A percentile compares a stretch with the other conserved stretches of the same genome.
Conservation (phyloP, 2,797 vertebrate genomes). For the Argyrosomus regius region DNA sequence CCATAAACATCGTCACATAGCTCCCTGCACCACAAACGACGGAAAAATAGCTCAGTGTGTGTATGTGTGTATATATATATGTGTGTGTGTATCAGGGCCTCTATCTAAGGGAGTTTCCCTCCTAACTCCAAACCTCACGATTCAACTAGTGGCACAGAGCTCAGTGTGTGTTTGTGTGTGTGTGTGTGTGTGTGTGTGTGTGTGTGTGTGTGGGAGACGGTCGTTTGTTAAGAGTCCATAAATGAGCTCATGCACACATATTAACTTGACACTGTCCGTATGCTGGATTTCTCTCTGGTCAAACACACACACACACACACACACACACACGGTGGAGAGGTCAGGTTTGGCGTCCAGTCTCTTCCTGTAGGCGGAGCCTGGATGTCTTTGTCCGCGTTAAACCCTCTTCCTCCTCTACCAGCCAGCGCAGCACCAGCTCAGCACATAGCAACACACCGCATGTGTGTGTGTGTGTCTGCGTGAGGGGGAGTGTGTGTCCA, state of each 20-base stretch:
- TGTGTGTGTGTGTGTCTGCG: slow-evolving; percentile 12
- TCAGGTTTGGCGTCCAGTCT: slow-evolving; percentile 74
- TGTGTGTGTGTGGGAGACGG: slow-evolving; percentile 3
- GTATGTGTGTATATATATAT: slow-evolving; percentile 19
- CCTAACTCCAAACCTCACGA: slow-evolving; percentile 27
- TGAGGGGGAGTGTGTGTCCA: background rate
- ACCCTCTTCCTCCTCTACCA: slow-evolving; percentile 69
- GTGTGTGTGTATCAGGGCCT: slow-evolving; percentile 43
- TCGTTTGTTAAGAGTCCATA: slow-evolving; percentile 46
- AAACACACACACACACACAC: slow-evolving; percentile 30
- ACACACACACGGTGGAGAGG: slow-evolving; percentile 37
- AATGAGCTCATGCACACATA: slow-evolving; percentile 60
- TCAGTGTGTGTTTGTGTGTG: slow-evolving; percentile 26
- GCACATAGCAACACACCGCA: slow-evolving; percentile 55
- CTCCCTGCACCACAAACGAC: slow-evolving; percentile 64
- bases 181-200: slow-evolving; percentile 13
- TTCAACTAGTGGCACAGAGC: slow-evolving; percentile 33
- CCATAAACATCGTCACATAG: slow-evolving; percentile 70
- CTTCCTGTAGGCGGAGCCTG: slow-evolving; percentile 83
- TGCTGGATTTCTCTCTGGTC: slow-evolving; percentile 12
- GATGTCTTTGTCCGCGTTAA: slow-evolving; percentile 81
- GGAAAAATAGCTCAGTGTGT: slow-evolving; percentile 58
- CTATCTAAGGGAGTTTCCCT: slow-evolving; percentile 64
- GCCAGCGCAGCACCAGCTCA: slow-evolving; percentile 74
- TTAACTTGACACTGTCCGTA: slow-evolving; percentile 52